A percentile compares a stretch with the other conserved stretches of the same genome.
Conservation (phyloP, 2,797 vertebrate genomes). For the Alouatta caraya region DNA sequence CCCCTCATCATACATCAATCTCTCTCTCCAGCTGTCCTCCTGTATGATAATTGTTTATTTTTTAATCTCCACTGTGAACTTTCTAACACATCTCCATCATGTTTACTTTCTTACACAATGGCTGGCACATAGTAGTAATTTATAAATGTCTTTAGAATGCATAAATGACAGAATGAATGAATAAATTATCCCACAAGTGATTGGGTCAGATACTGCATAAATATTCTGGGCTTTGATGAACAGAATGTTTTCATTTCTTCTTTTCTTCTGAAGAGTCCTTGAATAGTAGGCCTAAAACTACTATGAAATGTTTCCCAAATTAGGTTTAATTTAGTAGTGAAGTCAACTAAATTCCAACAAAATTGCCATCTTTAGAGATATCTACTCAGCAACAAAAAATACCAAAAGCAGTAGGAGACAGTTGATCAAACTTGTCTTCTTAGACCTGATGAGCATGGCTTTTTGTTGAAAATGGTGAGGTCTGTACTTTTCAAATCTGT, state of each 20-base stretch:
- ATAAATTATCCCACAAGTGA: not conserved
- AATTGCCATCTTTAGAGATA: not conserved
- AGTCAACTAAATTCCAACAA: constrained; percentile 33
- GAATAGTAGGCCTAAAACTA: constrained; percentile 14
- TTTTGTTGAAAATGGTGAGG: not conserved
- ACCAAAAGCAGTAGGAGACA: not conserved
- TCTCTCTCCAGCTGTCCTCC: not conserved
- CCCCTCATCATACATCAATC: not conserved
- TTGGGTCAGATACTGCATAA: not conserved
- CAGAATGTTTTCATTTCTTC: not conserved
- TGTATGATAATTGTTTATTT: constrained; percentile 38
- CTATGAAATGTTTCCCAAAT: constrained; percentile 10
- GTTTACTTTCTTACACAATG: not conserved
- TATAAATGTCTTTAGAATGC: constrained; percentile 2
- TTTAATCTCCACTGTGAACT: not conserved
- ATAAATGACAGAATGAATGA: constrained; percentile 24
- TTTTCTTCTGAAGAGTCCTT: constrained; percentile 29
- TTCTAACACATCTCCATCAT: not conserved
- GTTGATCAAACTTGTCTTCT: not conserved
- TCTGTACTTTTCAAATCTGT: not conserved
- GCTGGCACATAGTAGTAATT: not conserved
- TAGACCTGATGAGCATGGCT: not conserved
- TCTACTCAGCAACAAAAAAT: constrained; percentile 38
- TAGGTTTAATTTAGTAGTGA: constrained; percentile 23
- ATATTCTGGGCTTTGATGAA: constrained; percentile 8